phyloP scores from a whole-genome alignment of 1,140 invertebrate species.

The Aphelenchoides avenae region DNA sequence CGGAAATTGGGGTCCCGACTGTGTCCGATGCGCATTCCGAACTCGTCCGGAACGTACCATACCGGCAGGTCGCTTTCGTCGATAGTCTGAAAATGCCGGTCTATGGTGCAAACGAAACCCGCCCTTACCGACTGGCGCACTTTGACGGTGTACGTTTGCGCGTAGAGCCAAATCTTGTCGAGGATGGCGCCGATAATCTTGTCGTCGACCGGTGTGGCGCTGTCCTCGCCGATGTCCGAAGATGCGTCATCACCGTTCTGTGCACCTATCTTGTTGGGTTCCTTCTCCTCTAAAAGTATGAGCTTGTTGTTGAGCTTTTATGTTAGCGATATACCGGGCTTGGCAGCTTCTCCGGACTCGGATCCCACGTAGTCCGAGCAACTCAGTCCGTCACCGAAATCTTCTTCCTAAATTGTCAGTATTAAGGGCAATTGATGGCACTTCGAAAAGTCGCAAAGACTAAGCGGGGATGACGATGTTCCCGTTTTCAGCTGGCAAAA shows the following conservation, averaged over 20 bases:
- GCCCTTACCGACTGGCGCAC: constrained; percentile 22
- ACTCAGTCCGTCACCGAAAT: too few relatives aligned
- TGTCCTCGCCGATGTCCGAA: constrained; percentile 13
- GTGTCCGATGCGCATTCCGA: constrained; percentile 78
- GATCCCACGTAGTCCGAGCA: constrained; percentile 34
- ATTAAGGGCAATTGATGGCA: too few relatives aligned
- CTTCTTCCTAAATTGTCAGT: too few relatives aligned
- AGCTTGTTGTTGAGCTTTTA: background rate
- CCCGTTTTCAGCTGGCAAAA: too few relatives aligned
- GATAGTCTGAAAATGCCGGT: constrained; percentile 36
- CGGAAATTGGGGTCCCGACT: constrained; percentile 75
- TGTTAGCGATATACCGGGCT: background rate
- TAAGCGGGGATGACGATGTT: too few relatives aligned
- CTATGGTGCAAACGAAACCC: too few relatives aligned
- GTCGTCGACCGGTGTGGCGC: constrained; percentile 1
- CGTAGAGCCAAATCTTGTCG: constrained; percentile 32
- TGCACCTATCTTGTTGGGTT: too few relatives aligned
- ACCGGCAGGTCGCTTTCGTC: constrained; percentile 38
- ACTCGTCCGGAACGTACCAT: constrained; percentile 89
- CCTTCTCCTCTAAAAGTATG: constrained; percentile 20
- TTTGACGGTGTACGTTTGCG: constrained; percentile 39
- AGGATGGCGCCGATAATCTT: constrained; percentile 29
- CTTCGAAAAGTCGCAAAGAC: too few relatives aligned
- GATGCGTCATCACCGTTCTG: too few relatives aligned
- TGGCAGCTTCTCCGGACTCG: constrained; percentile 18